Evolutionary conservation across 2,797 vertebrate species (phyloP), one percentile per base, ranked within the genome.

Genomic region (Arnoldichthys spilopterus): DNA sequence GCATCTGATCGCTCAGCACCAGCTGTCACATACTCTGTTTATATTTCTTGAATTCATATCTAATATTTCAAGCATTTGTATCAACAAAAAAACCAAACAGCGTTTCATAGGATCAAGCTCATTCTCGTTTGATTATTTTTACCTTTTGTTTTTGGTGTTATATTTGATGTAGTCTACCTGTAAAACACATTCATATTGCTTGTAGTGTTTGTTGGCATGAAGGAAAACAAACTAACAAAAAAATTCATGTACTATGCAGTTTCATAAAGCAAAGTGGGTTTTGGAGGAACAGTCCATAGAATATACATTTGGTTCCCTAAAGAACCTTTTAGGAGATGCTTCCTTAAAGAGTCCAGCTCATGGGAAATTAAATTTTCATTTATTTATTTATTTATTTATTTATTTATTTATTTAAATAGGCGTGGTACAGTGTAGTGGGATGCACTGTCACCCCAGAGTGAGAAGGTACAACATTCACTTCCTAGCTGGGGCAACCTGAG

Each of bases 11-110:
- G 84, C 86, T 90, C 79, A 79, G 84, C 74, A n/a, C 79, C 81
- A 88, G 84, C 87, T 92, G 87, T 88, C 88, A 89, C n/a, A 49
- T 76, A 69, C 61, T 74, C 20, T 76, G 74, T 88, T 89, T 85
- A 85, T 84, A 87, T 92, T 90, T 87, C 91, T n/a, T 88, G 82
- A 84, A 87, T 89, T 91, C 85, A 81, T 77, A 89, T 79, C 87
- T 83, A 88, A 73, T 85, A 84, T 89, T 85, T 89, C 76, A 80
- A 82, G 84, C 83, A 86, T 86, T 86, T 85, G 83, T 85, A 82
- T 89, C 88, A 88, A 88, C 89, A 84, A 84, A 82, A n/a, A 81
- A 77, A 61, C 81, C 12, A 66, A 79, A 85, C 58, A 63, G 83
- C 64, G 54, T 72, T 66, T 66, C 18, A 66, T 22, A 7, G 1